A percentile compares a stretch with the other conserved stretches of the same genome.
phyloP scores from a whole-genome alignment of 2,797 vertebrate genomes.

The Sparidentex hasta region DNA sequence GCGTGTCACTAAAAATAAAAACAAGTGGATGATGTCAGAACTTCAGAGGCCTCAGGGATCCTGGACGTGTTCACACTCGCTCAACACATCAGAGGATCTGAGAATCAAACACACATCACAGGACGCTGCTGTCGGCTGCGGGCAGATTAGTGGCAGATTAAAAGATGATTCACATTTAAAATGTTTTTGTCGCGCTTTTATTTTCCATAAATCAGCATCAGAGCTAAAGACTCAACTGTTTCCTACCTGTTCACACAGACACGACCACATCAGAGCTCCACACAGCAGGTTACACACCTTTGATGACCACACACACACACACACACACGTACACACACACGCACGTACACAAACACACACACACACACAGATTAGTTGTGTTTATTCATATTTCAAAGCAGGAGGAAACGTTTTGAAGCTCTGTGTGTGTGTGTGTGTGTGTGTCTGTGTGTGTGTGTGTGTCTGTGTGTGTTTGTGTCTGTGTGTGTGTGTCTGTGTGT shows the following conservation, averaged over 20 bases:
- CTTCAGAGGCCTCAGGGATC: background rate
- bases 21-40: background rate
- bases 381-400: constrained; percentile 69
- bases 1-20: too few species aligned
- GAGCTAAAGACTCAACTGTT: constrained; percentile 8
- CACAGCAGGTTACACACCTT: constrained; percentile 30
- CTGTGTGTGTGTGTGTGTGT: constrained; percentile 26
- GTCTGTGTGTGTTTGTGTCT: background rate
- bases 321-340: constrained; percentile 15
- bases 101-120: background rate
- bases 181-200: background rate
- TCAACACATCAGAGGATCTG: constrained; percentile 5
- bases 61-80: background rate
- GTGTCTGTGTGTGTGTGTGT: too few species aligned
- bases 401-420: constrained; percentile 64
- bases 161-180: constrained; percentile 32
- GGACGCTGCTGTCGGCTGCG: constrained; percentile 15
- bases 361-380: constrained; percentile 10
- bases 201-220: constrained; percentile 39
- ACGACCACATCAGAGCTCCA: constrained; percentile 52
- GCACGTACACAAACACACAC: constrained; percentile 1
- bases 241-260: constrained; percentile 44
- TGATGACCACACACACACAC: constrained; percentile 36
- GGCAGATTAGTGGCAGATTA: constrained; percentile 58
- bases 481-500: constrained; percentile 26